phyloP scores from a whole-genome alignment of 2,888 invertebrate genomes.

The Hirudinaria manillensis region DNA sequence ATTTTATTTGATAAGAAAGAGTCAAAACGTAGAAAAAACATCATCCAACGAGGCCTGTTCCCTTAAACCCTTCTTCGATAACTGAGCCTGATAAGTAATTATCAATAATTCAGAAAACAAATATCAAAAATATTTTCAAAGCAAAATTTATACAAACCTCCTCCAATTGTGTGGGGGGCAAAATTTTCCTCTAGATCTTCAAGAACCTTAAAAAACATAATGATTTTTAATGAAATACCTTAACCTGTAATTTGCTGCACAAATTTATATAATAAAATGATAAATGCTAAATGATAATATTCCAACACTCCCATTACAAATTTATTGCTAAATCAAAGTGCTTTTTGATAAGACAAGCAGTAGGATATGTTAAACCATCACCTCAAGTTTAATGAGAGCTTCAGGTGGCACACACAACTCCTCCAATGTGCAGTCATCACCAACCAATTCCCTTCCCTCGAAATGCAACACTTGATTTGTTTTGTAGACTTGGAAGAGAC shows the following conservation, averaged over 20 bases:
- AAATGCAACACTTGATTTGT: slow-evolving; percentile 10
- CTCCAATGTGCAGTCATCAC: slow-evolving; percentile 12
- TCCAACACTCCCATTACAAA: too few relatives aligned
- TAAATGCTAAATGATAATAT: too few relatives aligned
- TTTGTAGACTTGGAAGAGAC: slow-evolving; percentile 18
- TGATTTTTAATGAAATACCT: neutral
- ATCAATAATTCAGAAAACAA: neutral
- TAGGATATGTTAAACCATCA: neutral
- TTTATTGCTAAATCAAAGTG: too few relatives aligned
- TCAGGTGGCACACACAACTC: slow-evolving; percentile 16
- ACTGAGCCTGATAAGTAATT: slow-evolving; percentile 41
- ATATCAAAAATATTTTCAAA: neutral
- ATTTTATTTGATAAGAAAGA: slow-evolving; percentile 1
- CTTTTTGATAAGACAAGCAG: neutral
- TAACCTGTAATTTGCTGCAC: neutral
- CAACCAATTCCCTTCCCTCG: slow-evolving; percentile 19
- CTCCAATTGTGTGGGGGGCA: neutral
- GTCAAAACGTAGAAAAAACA: slow-evolving; percentile 4
- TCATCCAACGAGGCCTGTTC: slow-evolving; percentile 44
- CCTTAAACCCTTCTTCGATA: slow-evolving; percentile 54
- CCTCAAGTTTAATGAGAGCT: slow-evolving; percentile 23
- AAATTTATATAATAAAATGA: too few relatives aligned
- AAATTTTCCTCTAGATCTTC: slow-evolving; percentile 6
- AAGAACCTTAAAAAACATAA: neutral
- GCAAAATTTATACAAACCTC: neutral